Percentiles rank a stretch among this genome's conserved stretches.
phyloP scores from a whole-genome alignment of 2,888 invertebrate genomes.

The Dyspetes luteomarginatus region DNA sequence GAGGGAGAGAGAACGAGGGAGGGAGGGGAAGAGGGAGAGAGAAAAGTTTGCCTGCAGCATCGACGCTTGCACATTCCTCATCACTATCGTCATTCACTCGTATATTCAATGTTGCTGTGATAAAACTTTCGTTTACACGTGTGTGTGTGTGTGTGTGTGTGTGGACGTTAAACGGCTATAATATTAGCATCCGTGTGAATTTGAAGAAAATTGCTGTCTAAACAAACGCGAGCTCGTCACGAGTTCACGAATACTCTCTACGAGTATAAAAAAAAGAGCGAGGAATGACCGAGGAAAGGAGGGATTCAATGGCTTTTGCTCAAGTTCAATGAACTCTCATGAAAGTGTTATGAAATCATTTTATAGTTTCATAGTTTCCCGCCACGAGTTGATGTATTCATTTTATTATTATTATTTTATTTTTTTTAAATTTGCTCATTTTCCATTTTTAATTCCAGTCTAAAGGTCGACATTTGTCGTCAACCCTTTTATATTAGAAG shows the following conservation, averaged over 20 bases:
- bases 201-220: constrained; percentile 56
- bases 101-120: constrained; percentile 12
- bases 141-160: not conserved
- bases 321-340: constrained; percentile 54
- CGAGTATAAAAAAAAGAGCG: constrained; percentile 26
- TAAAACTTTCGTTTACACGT: not conserved
- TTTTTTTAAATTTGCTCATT: not conserved
- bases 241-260: constrained; percentile 20
- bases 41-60: constrained; percentile 12
- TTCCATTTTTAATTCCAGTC: no score
- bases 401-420: not conserved
- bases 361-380: not conserved
- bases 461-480: no score
- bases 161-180: constrained; percentile 16
- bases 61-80: constrained; percentile 52
- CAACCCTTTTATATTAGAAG: no score
- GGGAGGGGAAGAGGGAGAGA: not conserved
- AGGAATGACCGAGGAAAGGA: constrained; percentile 35
- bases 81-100: constrained; percentile 36
- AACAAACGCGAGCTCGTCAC: constrained; percentile 49
- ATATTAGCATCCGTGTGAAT: constrained; percentile 49
- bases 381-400: not conserved
- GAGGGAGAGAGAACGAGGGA: not conserved
- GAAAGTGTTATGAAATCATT: constrained; percentile 51
- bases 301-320: constrained; percentile 40